Percentiles rank a stretch among this genome's conserved stretches.
Evolutionary conservation across 2,797 vertebrate genomes (phyloP).

Genomic region (Ciconia nigra): DNA sequence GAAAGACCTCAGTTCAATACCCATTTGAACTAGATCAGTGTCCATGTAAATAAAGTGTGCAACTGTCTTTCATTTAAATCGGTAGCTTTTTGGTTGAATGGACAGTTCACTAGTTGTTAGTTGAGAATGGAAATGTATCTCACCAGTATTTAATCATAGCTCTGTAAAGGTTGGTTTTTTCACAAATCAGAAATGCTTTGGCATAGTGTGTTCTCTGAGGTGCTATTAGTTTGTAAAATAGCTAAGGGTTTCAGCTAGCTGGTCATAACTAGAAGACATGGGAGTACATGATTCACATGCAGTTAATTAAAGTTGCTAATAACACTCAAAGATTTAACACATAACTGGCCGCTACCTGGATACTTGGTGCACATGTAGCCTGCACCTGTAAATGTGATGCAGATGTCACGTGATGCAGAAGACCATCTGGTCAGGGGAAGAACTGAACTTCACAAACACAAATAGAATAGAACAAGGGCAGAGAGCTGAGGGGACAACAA

Average conservation of each 20-base stretch:
- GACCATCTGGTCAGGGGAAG: slow-evolving; percentile 16
- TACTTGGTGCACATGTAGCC: neutral
- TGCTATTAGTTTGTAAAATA: neutral
- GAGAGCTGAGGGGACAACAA: neutral
- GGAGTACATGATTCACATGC: neutral
- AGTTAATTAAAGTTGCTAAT: slow-evolving; percentile 41
- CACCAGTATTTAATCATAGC: neutral
- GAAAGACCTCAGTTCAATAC: neutral
- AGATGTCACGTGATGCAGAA: neutral
- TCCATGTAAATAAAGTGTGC: neutral
- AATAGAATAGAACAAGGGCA: neutral
- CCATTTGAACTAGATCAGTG: neutral
- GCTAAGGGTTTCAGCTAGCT: neutral
- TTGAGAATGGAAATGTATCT: neutral
- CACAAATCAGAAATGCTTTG: neutral
- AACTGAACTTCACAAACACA: neutral
- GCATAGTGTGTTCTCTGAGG: neutral
- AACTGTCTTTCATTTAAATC: neutral
- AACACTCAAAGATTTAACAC: neutral
- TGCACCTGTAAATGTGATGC: slow-evolving; percentile 12
- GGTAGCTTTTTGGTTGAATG: neutral
- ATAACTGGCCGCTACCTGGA: slow-evolving; percentile 10
- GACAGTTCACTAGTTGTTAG: neutral
- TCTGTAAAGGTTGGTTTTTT: neutral
- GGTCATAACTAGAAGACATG: neutral